These are phyloP conservation scores for Metaphire vulgaris DNA, from an alignment of 1,140 invertebrate species.

Conservation along the genomic window DNA sequence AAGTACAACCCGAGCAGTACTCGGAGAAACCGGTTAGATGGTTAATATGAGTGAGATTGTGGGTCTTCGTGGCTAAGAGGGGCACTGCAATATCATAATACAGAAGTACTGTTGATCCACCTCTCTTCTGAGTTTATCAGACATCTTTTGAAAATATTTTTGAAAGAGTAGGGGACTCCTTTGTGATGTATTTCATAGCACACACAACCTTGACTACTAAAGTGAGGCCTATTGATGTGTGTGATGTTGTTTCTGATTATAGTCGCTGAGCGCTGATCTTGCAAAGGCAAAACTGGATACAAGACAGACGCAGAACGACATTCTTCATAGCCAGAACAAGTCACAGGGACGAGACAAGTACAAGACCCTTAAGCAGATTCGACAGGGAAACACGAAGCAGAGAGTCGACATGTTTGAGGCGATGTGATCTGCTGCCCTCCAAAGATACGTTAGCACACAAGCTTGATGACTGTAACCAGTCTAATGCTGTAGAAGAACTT, in stretches of 20 bases:
- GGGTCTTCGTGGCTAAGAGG: background rate
- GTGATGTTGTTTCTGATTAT: constrained; percentile 16
- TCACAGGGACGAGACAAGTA: constrained; percentile 83
- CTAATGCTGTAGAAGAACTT: background rate
- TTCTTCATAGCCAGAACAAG: constrained; percentile 80
- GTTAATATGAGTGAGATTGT: no score
- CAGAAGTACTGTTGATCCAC: background rate
- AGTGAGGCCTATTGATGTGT: background rate
- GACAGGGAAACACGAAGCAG: constrained; percentile 98
- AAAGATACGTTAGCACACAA: background rate
- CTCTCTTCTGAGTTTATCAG: background rate
- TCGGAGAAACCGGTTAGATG: no score
- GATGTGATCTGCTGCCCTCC: background rate
- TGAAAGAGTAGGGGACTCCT: no score
- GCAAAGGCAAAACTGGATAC: constrained; percentile 83
- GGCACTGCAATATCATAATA: background rate
- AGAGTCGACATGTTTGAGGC: constrained; percentile 97
- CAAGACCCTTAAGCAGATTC: constrained; percentile 96
- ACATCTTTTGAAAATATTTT: no score
- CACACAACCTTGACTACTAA: background rate
- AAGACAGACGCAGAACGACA: constrained; percentile 57
- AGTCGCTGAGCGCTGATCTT: constrained; percentile 62
- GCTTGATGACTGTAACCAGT: background rate
- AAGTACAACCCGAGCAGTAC: no score
- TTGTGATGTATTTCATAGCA: background rate